Conservation (phyloP, 2,797 vertebrate species). For the Trachurus trachurus region DNA sequence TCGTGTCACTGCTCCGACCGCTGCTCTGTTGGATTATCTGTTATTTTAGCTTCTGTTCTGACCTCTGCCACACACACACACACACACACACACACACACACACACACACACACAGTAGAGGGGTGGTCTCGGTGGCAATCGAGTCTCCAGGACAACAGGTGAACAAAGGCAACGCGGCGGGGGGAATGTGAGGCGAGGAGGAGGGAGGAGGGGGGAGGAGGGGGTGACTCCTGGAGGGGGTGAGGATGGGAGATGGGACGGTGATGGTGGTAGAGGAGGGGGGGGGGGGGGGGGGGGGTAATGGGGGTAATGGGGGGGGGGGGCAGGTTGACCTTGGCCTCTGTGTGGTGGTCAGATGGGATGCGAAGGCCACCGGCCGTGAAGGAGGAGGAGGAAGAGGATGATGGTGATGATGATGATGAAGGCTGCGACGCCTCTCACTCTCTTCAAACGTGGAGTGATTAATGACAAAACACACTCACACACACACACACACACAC, state of each 20-base stretch:
- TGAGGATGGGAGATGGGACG: conserved; percentile 41
- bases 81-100: conserved; percentile 46
- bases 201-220: conserved; percentile 4
- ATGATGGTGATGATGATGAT: conserved; percentile 14
- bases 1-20: conserved; percentile 57
- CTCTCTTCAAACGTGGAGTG: conserved; percentile 64
- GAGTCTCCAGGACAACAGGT: conserved; percentile 86
- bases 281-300: too few relatives aligned
- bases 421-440: conserved; percentile 57
- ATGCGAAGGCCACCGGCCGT: conserved; percentile 72
- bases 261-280: neutral
- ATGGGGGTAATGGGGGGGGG: neutral
- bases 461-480: conserved; percentile 72
- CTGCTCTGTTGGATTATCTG: conserved; percentile 68
- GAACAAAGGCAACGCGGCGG: conserved; percentile 80
- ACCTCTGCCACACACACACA: conserved; percentile 62
- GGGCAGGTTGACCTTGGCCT: conserved; percentile 83
- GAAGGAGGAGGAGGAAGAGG: conserved; percentile 50
- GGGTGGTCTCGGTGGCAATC: conserved; percentile 76
- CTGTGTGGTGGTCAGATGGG: conserved; percentile 80
- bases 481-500: conserved; percentile 37
- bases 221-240: conserved; percentile 40
- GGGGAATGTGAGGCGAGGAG: conserved; percentile 75
- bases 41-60: conserved; percentile 77
- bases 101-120: conserved; percentile 41